Conservation (phyloP, 2,797 vertebrate genomes). For the Rhynchonycteris naso region DNA sequence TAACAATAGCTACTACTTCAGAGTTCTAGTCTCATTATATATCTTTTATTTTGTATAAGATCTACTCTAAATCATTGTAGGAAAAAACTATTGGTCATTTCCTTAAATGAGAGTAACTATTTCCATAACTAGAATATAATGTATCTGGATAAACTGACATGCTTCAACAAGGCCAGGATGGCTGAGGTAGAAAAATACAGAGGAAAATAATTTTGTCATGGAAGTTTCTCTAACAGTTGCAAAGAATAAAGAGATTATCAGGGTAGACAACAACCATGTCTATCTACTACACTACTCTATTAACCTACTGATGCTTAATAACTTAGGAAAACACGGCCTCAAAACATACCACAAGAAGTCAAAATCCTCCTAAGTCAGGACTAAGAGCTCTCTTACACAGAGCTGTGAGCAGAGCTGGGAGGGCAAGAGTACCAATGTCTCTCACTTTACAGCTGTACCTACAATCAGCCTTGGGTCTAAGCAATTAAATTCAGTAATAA, state of each 20-base stretch:
- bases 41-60: background rate
- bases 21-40: conserved; percentile 6
- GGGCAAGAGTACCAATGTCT: background rate
- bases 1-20: conserved; percentile 1
- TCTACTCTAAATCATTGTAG: background rate
- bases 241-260: conserved; percentile 32
- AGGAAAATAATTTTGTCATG: conserved; percentile 20
- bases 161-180: conserved; percentile 38
- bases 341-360: background rate
- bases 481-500: conserved; percentile 13
- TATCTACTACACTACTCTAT: background rate
- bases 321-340: background rate
- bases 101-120: conserved; percentile 37
- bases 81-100: background rate
- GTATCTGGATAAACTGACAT: background rate
- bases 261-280: background rate
- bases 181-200: background rate
- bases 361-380: background rate
- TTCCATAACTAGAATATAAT: conserved; percentile 55
- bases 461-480: background rate
- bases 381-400: background rate
- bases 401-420: background rate
- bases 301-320: background rate
- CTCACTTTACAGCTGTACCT: background rate
- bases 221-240: background rate